A percentile compares a stretch with the other conserved stretches of the same genome.
Conservation (phyloP, 2,888 invertebrate genomes). For the Phyto melanocephala region DNA sequence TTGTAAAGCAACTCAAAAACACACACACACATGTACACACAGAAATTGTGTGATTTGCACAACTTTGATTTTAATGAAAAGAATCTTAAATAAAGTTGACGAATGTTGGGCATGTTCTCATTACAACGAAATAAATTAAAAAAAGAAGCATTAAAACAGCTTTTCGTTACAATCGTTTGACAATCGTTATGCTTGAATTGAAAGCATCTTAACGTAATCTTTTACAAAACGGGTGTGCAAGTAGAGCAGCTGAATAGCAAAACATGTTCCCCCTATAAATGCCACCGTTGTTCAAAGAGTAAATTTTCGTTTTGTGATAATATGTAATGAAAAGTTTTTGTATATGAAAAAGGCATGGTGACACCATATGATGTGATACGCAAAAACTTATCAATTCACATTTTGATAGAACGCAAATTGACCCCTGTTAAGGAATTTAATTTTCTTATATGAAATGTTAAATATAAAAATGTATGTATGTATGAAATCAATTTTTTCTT, state of each 20-base stretch:
- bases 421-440: too few species aligned
- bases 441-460: too few species aligned
- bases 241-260: neutral
- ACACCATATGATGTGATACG: too few species aligned
- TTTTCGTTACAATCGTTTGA: conserved; percentile 66
- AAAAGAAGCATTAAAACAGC: neutral
- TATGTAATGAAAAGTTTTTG: too few species aligned
- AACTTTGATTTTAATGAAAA: conserved; percentile 2
- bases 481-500: too few species aligned
- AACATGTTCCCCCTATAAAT: neutral
- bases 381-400: too few species aligned
- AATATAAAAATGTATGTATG: too few species aligned
- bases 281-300: too few species aligned
- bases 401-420: too few species aligned
- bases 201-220: conserved; percentile 27
- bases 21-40: too few species aligned
- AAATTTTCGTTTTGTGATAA: too few species aligned
- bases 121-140: conserved; percentile 33
- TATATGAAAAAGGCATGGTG: too few species aligned
- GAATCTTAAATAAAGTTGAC: conserved; percentile 22
- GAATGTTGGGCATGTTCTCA: conserved; percentile 36
- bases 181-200: conserved; percentile 66
- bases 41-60: neutral
- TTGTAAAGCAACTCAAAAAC: conserved; percentile 7
- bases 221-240: neutral